Evolutionary conservation across 2,888 invertebrate genomes (phyloP).

Genomic region (Geotrupes spiniger): DNA sequence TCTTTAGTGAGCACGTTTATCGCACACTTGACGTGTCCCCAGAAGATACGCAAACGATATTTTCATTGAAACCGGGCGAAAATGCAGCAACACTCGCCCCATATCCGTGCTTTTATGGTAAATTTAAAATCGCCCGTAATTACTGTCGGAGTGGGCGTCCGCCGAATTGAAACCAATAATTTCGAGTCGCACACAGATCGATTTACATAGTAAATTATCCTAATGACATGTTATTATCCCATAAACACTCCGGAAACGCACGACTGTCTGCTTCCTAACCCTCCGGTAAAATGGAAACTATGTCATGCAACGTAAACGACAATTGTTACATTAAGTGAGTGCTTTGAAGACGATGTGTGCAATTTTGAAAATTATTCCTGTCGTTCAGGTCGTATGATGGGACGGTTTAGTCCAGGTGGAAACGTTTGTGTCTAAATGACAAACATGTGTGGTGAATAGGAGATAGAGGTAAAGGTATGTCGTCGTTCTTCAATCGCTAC

Average conservation of each 20-base stretch:
- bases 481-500: too few species aligned
- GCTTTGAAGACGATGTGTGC: background rate
- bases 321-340: background rate
- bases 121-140: too few species aligned
- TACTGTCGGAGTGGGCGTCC: conserved; percentile 2
- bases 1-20: too few species aligned
- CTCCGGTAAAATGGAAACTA: conserved; percentile 7
- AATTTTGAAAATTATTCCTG: conserved; percentile 5
- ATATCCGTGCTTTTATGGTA: too few species aligned
- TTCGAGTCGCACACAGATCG: conserved; percentile 18
- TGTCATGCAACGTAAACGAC: conserved; percentile 2
- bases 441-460: too few species aligned
- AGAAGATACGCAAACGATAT: too few species aligned
- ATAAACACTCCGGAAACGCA: conserved; percentile 22
- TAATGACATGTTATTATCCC: conserved; percentile 22
- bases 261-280: conserved; percentile 12
- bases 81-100: too few species aligned
- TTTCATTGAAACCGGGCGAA: too few species aligned
- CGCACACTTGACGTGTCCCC: too few species aligned
- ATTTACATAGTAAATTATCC: conserved; percentile 17
- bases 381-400: background rate
- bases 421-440: too few species aligned
- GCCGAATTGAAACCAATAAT: conserved; percentile 15
- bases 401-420: background rate
- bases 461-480: too few species aligned